Conservation (phyloP, 2,113 vertebrate species). For the Penelope pileata region DNA sequence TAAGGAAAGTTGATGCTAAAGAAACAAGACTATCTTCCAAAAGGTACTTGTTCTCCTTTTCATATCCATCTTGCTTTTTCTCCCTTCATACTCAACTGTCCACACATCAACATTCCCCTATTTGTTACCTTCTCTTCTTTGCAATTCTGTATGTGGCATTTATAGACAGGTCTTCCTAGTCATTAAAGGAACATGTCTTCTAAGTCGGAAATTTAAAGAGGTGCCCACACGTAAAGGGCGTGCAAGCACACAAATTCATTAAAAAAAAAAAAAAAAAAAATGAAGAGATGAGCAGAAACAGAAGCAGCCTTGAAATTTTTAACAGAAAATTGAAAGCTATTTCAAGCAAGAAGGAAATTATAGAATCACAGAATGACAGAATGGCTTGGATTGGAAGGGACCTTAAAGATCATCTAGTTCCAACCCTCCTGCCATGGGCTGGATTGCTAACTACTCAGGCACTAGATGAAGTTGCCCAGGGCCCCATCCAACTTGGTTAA, state of each 20-base stretch:
- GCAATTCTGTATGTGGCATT: background rate
- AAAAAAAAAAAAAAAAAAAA: too few species aligned
- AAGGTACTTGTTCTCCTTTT: background rate
- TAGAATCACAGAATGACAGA: background rate
- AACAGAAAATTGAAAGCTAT: background rate
- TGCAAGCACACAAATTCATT: background rate
- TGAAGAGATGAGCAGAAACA: background rate
- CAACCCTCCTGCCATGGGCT: background rate
- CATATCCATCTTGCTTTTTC: background rate
- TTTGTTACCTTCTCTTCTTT: background rate
- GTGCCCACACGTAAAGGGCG: background rate
- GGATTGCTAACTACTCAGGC: background rate
- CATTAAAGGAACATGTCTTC: background rate
- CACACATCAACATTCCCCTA: background rate
- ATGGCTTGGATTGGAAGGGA: background rate
- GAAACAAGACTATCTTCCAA: background rate
- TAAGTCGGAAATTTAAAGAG: background rate
- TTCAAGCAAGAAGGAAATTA: background rate
- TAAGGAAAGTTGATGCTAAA: background rate
- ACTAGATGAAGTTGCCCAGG: too few species aligned
- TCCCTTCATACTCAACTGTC: background rate
- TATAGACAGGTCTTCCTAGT: background rate
- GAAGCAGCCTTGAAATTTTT: background rate
- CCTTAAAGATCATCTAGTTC: background rate
- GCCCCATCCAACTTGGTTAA: too few species aligned